Percentiles rank a stretch among this genome's conserved stretches.
phyloP scores from a whole-genome alignment of 2,797 vertebrate species.

The Lophotriccus pileatus region DNA sequence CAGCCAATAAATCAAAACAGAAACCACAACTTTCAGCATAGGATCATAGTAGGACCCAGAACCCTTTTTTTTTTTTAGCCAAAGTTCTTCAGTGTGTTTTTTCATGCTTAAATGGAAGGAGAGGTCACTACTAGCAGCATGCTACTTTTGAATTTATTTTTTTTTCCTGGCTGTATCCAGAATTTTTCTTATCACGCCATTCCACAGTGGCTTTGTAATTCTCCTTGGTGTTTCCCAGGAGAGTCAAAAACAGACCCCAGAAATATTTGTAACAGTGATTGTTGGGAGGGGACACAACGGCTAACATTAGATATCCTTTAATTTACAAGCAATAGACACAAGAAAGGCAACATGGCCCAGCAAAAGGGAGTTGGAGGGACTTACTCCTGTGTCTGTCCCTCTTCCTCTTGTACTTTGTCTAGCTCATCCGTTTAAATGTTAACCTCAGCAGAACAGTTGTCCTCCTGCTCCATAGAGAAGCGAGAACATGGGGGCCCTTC shows the following conservation, averaged over 20 bases:
- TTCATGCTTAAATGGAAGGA: not conserved
- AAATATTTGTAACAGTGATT: not conserved
- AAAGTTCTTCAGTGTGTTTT: not conserved
- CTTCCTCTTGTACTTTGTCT: not conserved
- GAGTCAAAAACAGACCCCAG: conserved; percentile 19
- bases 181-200: not conserved
- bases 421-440: not conserved
- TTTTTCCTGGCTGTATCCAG: not conserved
- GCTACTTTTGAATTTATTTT: not conserved
- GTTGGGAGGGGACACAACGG: not conserved
- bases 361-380: not conserved
- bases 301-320: conserved; percentile 26
- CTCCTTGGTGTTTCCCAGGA: not conserved
- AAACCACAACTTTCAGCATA: not conserved
- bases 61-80: not conserved
- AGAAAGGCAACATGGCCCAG: not conserved
- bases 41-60: not conserved
- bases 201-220: conserved; percentile 32
- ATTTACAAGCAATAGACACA: conserved; percentile 28
- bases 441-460: not conserved
- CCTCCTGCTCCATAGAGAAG: not conserved
- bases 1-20: not conserved
- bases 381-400: not conserved
- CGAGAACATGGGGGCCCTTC: not conserved
- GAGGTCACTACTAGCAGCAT: not conserved